phyloP scores from a whole-genome alignment of 1,140 invertebrate genomes.

The Lineus longissimus region DNA sequence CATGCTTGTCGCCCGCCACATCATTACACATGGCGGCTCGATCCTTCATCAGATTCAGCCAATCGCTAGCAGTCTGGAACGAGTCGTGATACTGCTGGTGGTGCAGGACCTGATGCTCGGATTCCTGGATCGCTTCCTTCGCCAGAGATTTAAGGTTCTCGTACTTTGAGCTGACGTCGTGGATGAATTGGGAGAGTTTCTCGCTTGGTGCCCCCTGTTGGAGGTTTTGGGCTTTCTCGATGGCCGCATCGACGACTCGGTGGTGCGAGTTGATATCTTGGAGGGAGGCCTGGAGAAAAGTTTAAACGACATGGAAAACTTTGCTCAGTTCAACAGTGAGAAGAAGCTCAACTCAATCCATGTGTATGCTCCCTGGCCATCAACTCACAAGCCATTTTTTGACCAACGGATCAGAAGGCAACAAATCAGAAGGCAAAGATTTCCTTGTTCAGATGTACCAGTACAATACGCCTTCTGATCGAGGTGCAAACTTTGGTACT shows the following conservation, averaged over 20 bases:
- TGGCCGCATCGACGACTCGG: constrained; percentile 80
- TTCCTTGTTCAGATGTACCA: too few relatives aligned
- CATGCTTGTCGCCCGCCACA: constrained; percentile 78
- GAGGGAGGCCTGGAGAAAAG: constrained; percentile 61
- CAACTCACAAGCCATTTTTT: too few relatives aligned
- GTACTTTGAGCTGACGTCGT: constrained; percentile 71
- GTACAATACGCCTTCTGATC: too few relatives aligned
- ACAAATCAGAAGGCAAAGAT: too few relatives aligned
- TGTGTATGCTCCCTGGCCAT: too few relatives aligned
- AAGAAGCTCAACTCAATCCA: too few relatives aligned
- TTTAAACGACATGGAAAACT: too few relatives aligned
- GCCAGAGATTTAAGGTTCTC: constrained; percentile 54
- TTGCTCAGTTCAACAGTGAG: too few relatives aligned
- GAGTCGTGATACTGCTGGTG: constrained; percentile 61
- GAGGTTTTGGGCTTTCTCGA: constrained; percentile 78
- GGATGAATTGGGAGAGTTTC: constrained; percentile 45
- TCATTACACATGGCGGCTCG: constrained; percentile 85
- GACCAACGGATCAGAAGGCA: too few relatives aligned
- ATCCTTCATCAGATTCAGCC: constrained; percentile 76
- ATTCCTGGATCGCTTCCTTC: constrained; percentile 64
- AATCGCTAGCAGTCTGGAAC: constrained; percentile 40
- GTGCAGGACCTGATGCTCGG: constrained; percentile 79
- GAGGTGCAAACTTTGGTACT: too few relatives aligned
- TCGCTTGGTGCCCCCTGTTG: constrained; percentile 64
- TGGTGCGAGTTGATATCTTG: constrained; percentile 90